Conservation (phyloP, 2,888 invertebrate genomes). For the Crematogaster levior region DNA sequence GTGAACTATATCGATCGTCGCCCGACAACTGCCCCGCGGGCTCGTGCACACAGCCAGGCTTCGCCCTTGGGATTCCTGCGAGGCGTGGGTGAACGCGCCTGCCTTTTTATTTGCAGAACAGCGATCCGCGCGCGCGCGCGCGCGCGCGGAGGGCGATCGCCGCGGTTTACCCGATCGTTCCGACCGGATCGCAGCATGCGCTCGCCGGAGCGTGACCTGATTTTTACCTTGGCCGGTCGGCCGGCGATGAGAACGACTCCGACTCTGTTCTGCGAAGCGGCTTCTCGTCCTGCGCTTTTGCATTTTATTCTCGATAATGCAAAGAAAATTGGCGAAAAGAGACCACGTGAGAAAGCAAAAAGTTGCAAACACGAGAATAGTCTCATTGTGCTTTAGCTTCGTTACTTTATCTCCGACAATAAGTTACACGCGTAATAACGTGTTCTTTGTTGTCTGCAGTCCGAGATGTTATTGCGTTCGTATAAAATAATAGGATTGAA, state of each 20-base stretch:
- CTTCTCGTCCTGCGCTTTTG: neutral
- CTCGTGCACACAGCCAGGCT: slow-evolving; percentile 35
- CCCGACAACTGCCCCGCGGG: slow-evolving; percentile 54
- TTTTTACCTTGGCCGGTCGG: slow-evolving; percentile 43
- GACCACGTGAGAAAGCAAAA: neutral
- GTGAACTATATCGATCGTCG: slow-evolving; percentile 60
- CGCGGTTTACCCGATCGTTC: slow-evolving; percentile 50
- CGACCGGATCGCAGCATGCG: slow-evolving; percentile 49
- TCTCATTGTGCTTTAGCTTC: neutral
- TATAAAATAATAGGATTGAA: neutral
- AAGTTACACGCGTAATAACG: neutral
- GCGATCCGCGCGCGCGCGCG: no score
- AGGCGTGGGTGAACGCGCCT: slow-evolving; percentile 75
- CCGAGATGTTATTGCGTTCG: neutral
- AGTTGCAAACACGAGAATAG: neutral
- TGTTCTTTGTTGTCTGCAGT: slow-evolving; percentile 12
- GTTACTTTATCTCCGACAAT: neutral
- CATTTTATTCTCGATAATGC: neutral
- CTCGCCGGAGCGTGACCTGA: slow-evolving; percentile 58
- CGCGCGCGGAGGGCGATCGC: slow-evolving; percentile 53
- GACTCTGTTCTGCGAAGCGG: neutral
- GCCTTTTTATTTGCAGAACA: slow-evolving; percentile 61
- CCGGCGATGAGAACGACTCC: slow-evolving; percentile 21
- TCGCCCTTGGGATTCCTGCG: slow-evolving; percentile 77
- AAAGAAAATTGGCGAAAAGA: neutral